phyloP scores from a whole-genome alignment of 2,113 vertebrate genomes.

The human region DNA sequence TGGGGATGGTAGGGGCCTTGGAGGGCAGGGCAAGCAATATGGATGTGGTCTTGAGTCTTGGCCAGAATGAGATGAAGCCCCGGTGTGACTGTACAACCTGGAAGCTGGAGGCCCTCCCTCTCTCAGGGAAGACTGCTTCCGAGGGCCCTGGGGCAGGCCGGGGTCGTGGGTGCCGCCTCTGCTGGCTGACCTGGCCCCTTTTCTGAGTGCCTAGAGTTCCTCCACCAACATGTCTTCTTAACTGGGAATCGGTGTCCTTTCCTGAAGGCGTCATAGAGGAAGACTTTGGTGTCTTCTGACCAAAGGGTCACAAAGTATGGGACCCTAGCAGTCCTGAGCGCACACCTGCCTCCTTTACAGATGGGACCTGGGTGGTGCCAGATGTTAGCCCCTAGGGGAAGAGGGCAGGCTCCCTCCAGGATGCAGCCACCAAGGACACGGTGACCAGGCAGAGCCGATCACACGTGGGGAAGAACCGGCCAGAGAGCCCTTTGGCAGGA shows the following conservation, averaged over 20 bases:
- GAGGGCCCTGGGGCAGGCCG: neutral
- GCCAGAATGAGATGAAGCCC: neutral
- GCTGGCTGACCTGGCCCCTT: neutral
- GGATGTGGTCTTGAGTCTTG: neutral
- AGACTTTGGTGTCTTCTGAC: neutral
- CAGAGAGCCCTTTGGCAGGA: too few relatives aligned
- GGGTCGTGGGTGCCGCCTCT: neutral
- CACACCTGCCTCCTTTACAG: neutral
- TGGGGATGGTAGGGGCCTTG: neutral
- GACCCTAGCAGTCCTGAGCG: neutral
- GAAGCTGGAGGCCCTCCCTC: neutral
- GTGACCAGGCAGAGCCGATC: neutral
- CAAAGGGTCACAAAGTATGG: neutral
- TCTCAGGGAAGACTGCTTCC: neutral
- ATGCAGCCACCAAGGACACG: accelerated
- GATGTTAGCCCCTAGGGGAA: neutral
- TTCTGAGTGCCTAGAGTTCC: neutral
- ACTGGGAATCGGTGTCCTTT: neutral
- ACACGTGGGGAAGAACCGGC: accelerated
- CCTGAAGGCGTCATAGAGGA: neutral
- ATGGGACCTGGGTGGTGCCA: neutral
- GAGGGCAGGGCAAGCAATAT: neutral
- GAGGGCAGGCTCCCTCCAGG: neutral
- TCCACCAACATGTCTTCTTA: neutral
- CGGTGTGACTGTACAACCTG: neutral